phyloP scores from a whole-genome alignment of 2,113 vertebrate species.

The Cyanistes caeruleus region DNA sequence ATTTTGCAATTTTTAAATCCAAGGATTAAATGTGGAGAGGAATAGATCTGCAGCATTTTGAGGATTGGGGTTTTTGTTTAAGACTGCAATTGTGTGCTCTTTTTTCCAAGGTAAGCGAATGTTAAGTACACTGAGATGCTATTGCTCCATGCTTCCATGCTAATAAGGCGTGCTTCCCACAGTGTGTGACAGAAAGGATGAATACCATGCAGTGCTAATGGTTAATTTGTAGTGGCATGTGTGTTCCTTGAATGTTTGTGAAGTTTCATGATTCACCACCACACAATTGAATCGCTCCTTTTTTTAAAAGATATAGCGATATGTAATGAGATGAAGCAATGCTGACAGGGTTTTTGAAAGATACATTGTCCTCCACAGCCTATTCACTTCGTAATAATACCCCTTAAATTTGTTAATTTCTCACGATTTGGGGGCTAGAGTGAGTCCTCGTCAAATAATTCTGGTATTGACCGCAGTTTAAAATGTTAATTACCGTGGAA shows the following conservation, averaged over 20 bases:
- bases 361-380: conserved; percentile 44
- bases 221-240: conserved; percentile 84
- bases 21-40: conserved; percentile 31
- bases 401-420: conserved; percentile 65
- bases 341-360: conserved; percentile 50
- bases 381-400: conserved; percentile 25
- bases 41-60: conserved; percentile 17
- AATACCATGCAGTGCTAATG: conserved; percentile 75
- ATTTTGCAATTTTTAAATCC: conserved; percentile 69
- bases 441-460: conserved; percentile 53
- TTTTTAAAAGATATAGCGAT: conserved; percentile 44
- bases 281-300: conserved; percentile 64
- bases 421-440: conserved; percentile 38
- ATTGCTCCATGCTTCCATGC: conserved; percentile 67
- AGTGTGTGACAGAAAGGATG: conserved; percentile 80
- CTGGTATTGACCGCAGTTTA: conserved; percentile 46
- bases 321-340: conserved; percentile 62
- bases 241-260: conserved; percentile 78
- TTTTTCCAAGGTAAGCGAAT: conserved; percentile 59
- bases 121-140: conserved; percentile 62
- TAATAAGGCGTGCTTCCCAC: conserved; percentile 82
- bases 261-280: conserved; percentile 75
- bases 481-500: conserved; percentile 73
- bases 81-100: conserved; percentile 45
- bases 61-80: conserved; percentile 38